Base-by-base conservation (phyloP, 2,888 invertebrate species). In the Villa cingulata region DNA sequence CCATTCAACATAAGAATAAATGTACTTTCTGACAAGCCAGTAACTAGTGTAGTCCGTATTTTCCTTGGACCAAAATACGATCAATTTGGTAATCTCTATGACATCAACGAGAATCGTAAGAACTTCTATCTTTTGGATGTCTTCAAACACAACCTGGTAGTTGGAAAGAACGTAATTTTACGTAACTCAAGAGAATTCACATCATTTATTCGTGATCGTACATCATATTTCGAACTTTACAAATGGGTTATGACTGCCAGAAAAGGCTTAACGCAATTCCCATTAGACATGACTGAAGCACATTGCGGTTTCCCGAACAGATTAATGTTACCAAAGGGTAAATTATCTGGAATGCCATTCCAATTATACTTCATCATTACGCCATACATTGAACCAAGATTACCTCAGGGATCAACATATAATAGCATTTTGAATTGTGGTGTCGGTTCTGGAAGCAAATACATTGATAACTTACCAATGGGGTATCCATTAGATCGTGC, bases 401-500 rank as follows among this genome's bases (percentile, higher is more conserved):
- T 74, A 39, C 68, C 69, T 45, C 65, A 65, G 45, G 72, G 67
- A 48, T 68, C 68, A 49, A 70, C 70, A 54, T 74, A 70, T 51
- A 72, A 75, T 52, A 56, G 70, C 38, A 53, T 63, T n/a, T 72
- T 73, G 61, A 69, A 72, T 44, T 72, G 74, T 49, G 74, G 71
- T 54, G 66, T 73, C 51, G 76, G 74, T 55, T 72, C 72, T 59
- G 77, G 73, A 63, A 63, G 75, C 69, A 59, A 68, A 44, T 58
- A 63, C 46, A 68, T 79, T 41, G 83, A 85, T 62, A 73, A 72
- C 54, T 74, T 75, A 62, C 75, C 83, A 41, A 71, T 80, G 58
- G 83, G 82, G 46, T 86, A 78, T 73, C 86, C 86, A 51, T 75
- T 86, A 61, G 84, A 86, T 62, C 78, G 82, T 56, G 70, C 71